These are phyloP conservation scores for Theropithecus gelada DNA, from an alignment of 2,113 vertebrate species.

Conservation along the genomic window DNA sequence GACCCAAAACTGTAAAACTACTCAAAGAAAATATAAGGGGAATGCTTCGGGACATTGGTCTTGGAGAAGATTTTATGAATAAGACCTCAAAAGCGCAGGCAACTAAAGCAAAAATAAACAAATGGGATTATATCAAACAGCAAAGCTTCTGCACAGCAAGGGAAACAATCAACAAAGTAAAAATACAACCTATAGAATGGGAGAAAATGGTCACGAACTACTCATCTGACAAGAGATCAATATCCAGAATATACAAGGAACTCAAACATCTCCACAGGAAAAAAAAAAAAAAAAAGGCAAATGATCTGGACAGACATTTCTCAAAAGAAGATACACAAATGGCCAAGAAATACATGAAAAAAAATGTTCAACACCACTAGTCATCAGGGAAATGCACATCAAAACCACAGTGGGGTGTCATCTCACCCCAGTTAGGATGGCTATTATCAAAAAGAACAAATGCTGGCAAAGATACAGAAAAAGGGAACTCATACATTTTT, in stretches of 20 bases:
- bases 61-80: neutral
- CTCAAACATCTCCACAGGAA: neutral
- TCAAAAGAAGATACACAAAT: neutral
- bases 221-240: neutral
- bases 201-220: neutral
- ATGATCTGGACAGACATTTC: neutral
- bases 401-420: neutral
- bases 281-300: neutral
- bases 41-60: neutral
- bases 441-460: neutral
- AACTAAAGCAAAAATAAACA: neutral
- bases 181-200: neutral
- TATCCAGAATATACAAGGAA: neutral
- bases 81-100: neutral
- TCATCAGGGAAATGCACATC: neutral
- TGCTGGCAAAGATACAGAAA: neutral
- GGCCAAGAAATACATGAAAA: neutral
- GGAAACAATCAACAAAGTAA: neutral
- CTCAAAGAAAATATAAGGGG: neutral
- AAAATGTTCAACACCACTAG: neutral
- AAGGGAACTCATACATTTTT: neutral
- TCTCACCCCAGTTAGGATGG: neutral
- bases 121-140: neutral
- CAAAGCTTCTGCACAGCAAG: neutral
- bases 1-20: neutral